A percentile compares a stretch with the other conserved stretches of the same genome.
These are phyloP conservation scores for Ictidomys tridecemlineatus DNA, from an alignment of 2,113 vertebrate species.

Conservation along the genomic window DNA sequence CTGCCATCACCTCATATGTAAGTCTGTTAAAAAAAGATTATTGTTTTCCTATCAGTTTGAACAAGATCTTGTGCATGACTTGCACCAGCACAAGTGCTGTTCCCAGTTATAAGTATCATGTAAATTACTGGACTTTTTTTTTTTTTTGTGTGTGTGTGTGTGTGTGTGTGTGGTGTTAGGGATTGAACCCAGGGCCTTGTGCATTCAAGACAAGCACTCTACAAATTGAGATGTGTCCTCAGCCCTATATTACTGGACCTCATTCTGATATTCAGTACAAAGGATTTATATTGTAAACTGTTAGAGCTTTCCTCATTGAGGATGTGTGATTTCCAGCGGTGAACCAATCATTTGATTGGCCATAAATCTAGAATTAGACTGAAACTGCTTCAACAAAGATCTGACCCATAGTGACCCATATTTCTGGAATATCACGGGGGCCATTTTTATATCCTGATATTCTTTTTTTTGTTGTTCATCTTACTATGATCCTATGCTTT, in stretches of 20 bases:
- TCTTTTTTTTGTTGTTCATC: neutral
- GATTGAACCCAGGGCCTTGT: no score
- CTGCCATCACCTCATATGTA: neutral
- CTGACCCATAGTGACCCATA: neutral
- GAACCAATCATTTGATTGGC: neutral
- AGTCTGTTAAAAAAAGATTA: neutral
- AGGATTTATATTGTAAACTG: neutral
- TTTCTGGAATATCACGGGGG: neutral
- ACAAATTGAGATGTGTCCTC: no score
- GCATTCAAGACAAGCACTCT: no score
- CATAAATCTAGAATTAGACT: neutral
- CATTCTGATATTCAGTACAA: neutral
- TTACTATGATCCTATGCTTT: neutral
- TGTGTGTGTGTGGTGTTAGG: no score
- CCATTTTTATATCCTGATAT: neutral
- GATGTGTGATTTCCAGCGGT: neutral
- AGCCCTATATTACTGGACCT: neutral
- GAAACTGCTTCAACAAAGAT: neutral
- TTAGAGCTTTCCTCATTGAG: neutral
- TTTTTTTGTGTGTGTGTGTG: no score
- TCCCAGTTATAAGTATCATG: neutral
- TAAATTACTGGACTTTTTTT: neutral
- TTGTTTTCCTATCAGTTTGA: neutral
- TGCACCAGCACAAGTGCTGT: neutral
- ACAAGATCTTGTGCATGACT: neutral